A percentile compares a stretch with the other conserved stretches of the same genome.
Evolutionary conservation across 2,113 vertebrate species (phyloP).

Genomic region (Saccopteryx bilineata): DNA sequence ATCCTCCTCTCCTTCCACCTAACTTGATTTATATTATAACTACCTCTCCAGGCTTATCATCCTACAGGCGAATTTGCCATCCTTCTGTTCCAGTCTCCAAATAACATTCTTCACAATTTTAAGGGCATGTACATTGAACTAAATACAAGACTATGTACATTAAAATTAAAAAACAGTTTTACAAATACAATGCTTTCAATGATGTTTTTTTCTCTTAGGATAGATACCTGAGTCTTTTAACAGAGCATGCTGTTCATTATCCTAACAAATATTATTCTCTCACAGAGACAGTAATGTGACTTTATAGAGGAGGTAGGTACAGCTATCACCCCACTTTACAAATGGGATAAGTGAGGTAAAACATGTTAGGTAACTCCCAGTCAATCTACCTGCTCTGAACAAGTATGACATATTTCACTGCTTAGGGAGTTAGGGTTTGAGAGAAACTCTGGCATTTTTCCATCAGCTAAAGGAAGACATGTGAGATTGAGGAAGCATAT

Average conservation of each 20-base stretch:
- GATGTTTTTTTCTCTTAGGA: not conserved
- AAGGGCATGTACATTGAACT: not conserved
- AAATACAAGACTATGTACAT: not conserved
- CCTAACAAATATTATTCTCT: not conserved
- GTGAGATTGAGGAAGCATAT: not conserved
- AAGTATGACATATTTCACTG: not conserved
- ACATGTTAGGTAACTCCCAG: not conserved
- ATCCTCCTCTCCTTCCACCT: not conserved
- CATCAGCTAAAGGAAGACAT: not conserved
- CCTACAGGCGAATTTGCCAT: not conserved
- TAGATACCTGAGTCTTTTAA: not conserved
- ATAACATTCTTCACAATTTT: not conserved
- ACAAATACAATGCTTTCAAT: not conserved
- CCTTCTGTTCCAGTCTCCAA: not conserved
- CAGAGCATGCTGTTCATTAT: not conserved
- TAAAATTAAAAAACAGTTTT: conserved; percentile 3
- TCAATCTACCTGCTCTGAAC: not conserved
- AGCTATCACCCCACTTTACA: not conserved
- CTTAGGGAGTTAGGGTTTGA: not conserved
- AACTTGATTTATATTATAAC: not conserved
- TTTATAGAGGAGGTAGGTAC: not conserved
- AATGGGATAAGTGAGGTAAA: not conserved
- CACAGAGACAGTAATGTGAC: not conserved
- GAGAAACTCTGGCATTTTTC: not conserved
- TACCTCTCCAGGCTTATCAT: not conserved